These are phyloP conservation scores for Cylas formicarius DNA, from an alignment of 1,140 invertebrate genomes.

Conservation along the genomic window DNA sequence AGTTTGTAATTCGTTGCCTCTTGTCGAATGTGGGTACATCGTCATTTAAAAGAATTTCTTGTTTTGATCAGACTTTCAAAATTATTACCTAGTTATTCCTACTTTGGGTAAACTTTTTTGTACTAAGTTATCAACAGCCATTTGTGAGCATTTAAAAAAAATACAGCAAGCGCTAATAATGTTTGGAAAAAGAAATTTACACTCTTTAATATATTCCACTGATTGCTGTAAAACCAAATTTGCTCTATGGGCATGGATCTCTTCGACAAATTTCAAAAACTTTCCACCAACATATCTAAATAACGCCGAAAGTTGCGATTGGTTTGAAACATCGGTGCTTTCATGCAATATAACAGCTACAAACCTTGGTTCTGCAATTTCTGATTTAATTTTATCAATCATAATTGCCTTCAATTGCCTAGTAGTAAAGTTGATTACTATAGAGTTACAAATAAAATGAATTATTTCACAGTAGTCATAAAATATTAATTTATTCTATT, in stretches of 20 bases:
- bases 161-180: background rate
- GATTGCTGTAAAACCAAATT: conserved; percentile 7
- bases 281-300: too few relatives aligned
- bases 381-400: conserved; percentile 5
- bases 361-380: too few relatives aligned
- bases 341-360: conserved; percentile 1
- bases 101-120: conserved; percentile 4
- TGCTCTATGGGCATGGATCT: too few relatives aligned
- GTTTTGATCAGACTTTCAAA: conserved; percentile 5
- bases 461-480: too few relatives aligned
- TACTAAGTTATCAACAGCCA: conserved; percentile 4
- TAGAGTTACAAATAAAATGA: too few relatives aligned
- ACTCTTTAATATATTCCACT: conserved; percentile 1
- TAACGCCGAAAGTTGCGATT: background rate
- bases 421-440: too few relatives aligned
- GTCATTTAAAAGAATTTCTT: conserved; percentile 4
- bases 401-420: too few relatives aligned
- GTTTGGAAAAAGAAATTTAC: too few relatives aligned
- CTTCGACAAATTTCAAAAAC: too few relatives aligned
- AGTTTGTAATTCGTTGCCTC: conserved; percentile 5
- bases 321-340: background rate
- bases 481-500: too few relatives aligned
- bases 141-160: background rate
- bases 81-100: conserved; percentile 7
- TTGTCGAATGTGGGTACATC: conserved; percentile 1